Evolutionary conservation across 2,113 vertebrate species (phyloP).

Genomic region (Australoheros scitulus): DNA sequence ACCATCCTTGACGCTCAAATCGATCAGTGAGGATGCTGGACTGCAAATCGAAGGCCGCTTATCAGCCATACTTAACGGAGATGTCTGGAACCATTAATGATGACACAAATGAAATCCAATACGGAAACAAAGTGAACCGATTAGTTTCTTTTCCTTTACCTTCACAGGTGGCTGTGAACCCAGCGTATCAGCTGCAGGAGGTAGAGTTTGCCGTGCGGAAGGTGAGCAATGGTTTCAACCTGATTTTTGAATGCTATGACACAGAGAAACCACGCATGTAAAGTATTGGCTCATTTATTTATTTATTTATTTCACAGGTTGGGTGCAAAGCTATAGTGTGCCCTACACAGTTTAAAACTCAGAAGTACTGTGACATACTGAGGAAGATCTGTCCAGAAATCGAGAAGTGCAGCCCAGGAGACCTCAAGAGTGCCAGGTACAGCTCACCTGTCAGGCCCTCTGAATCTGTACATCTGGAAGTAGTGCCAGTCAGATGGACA

Average conservation of each 20-base stretch:
- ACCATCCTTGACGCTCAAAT: background rate
- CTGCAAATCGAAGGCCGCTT: background rate
- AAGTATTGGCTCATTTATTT: background rate
- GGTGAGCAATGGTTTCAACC: slow-evolving; percentile 67
- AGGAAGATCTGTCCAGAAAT: slow-evolving; percentile 89
- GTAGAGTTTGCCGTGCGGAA: slow-evolving; percentile 85
- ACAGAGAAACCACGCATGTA: background rate
- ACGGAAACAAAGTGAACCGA: background rate
- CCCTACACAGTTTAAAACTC: slow-evolving; percentile 86
- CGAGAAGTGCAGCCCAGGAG: slow-evolving; percentile 81
- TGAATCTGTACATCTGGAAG: no score
- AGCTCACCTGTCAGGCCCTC: fast-evolving
- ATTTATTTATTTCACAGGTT: slow-evolving; percentile 75
- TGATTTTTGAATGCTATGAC: background rate
- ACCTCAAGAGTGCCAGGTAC: slow-evolving; percentile 87
- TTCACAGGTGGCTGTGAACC: slow-evolving; percentile 90
- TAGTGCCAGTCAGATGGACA: no score
- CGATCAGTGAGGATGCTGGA: background rate
- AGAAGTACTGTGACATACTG: slow-evolving; percentile 90
- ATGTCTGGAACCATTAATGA: background rate
- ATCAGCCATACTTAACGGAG: background rate
- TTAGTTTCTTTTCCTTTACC: background rate
- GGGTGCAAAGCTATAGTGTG: slow-evolving; percentile 91
- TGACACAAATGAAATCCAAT: background rate
- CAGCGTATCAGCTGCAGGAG: slow-evolving; percentile 88